Evolutionary conservation across 2,888 invertebrate species (phyloP).

Genomic region (Drosophila pseudotalamancana): DNA sequence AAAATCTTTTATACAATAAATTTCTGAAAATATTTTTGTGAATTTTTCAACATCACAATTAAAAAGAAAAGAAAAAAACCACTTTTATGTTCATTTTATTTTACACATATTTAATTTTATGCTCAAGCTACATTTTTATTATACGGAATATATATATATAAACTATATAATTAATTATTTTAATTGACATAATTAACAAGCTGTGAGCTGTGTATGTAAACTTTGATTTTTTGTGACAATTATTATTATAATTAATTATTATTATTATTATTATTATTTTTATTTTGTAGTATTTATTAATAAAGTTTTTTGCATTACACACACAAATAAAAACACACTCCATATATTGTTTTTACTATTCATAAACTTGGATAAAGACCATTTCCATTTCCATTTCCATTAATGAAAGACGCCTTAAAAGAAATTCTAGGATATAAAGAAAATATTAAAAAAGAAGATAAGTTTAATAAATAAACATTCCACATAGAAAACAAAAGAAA

Average conservation of each 20-base stretch:
- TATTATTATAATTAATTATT: conserved; percentile 51
- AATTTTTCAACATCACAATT: conserved; percentile 61
- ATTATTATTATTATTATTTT: no score
- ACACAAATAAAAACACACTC: background rate
- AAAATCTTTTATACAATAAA: conserved; percentile 27
- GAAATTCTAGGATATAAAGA: no score
- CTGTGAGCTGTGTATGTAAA: conserved; percentile 75
- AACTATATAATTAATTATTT: conserved; percentile 35
- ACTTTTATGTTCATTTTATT: conserved; percentile 21
- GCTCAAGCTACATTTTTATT: conserved; percentile 27
- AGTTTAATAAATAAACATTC: conserved; percentile 10
- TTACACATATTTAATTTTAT: conserved; percentile 17
- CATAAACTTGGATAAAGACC: no score
- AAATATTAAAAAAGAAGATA: background rate
- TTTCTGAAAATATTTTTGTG: conserved; percentile 12
- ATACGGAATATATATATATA: conserved; percentile 18
- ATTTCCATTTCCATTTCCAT: no score
- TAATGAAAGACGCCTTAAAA: conserved; percentile 50
- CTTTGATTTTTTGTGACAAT: conserved; percentile 58
- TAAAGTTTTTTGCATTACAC: conserved; percentile 71
- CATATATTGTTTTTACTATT: conserved; percentile 8
- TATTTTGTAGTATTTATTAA: conserved; percentile 73
- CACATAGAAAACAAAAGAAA: conserved; percentile 9
- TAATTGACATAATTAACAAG: conserved; percentile 50
- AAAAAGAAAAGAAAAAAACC: conserved; percentile 31